phyloP scores from a whole-genome alignment of 2,888 invertebrate genomes.

The Synergus itoensis region DNA sequence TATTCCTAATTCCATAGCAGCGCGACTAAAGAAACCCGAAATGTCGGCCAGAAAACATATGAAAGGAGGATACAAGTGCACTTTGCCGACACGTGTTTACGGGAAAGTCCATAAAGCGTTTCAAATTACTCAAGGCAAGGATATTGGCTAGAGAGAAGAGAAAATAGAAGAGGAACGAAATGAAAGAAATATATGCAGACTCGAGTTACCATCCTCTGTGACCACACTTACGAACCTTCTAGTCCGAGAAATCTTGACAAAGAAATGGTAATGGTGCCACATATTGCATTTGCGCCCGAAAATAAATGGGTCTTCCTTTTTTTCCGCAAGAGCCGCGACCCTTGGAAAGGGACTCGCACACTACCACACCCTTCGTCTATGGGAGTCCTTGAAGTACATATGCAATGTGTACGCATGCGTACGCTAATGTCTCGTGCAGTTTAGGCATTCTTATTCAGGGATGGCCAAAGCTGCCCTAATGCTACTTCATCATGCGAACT shows the following conservation, averaged over 20 bases:
- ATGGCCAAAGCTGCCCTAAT: not conserved
- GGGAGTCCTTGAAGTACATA: constrained; percentile 49
- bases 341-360: constrained; percentile 53
- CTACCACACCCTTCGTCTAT: constrained; percentile 55
- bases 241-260: constrained; percentile 39
- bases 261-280: constrained; percentile 49
- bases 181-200: constrained; percentile 45
- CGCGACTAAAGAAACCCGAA: not conserved
- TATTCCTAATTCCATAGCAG: not conserved
- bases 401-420: constrained; percentile 45
- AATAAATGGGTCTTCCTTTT: constrained; percentile 58
- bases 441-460: not conserved
- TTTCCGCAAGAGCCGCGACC: constrained; percentile 49
- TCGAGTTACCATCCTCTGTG: constrained; percentile 55
- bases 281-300: constrained; percentile 59
- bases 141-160: constrained; percentile 4
- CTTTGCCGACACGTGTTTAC: constrained; percentile 53
- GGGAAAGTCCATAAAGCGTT: constrained; percentile 55
- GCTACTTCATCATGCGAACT: not conserved
- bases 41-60: not conserved
- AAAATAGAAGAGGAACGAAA: constrained; percentile 38
- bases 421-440: not conserved
- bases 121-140: constrained; percentile 54
- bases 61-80: constrained; percentile 40
- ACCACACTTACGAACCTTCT: constrained; percentile 2